Evolutionary conservation across 1,140 invertebrate species (phyloP), one percentile per base, ranked within the genome.

Genomic region (Brachionus rubens): DNA sequence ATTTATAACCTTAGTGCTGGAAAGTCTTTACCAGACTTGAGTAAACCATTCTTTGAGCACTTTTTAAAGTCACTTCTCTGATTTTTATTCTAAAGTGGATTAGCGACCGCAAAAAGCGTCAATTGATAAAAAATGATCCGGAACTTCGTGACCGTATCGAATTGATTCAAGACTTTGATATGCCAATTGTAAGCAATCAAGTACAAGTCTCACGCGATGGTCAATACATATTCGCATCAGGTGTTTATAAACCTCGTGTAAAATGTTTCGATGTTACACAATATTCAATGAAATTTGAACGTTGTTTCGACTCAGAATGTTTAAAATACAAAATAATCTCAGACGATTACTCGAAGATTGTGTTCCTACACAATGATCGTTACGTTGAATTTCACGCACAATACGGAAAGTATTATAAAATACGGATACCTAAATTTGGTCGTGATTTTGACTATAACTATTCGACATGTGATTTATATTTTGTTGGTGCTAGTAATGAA

Each of bases 131-230:
- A 80, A 94, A 94, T 83, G 91, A 96, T 90, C 89, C 91, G 56
- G 68, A 72, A 46, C 24, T 72, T 10, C 16, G 68, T 10, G 68
- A 72, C 33, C 16, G 68, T 1, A 96, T 99, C 78, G 92, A 99
- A 84, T 88, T 99, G 16, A 93, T 99, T 80, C 96, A 99, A 86
- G 96, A 99, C 82, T 99, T 99, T 88, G 92, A 96, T 79, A 99
- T 98, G 96, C 96, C 96, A 70, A 92, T 89, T 77, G 87, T 98
- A 1, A 96, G 93, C 81, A 91, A 89, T 43, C 89, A 88, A 46
- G 88, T 99, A 47, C 88, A 89, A 82, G 87, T 94, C 52, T 92
- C 94, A n/a, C 89, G 88, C 80, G 95, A 99, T 89, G 91, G 91
- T 24, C 90, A 96, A 77, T 97, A 93, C 83, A 90, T 98, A 77